Evolutionary conservation across 2,888 invertebrate species (phyloP), one percentile per base, ranked within the genome.

Genomic region (Drosophila aldrichi): DNA sequence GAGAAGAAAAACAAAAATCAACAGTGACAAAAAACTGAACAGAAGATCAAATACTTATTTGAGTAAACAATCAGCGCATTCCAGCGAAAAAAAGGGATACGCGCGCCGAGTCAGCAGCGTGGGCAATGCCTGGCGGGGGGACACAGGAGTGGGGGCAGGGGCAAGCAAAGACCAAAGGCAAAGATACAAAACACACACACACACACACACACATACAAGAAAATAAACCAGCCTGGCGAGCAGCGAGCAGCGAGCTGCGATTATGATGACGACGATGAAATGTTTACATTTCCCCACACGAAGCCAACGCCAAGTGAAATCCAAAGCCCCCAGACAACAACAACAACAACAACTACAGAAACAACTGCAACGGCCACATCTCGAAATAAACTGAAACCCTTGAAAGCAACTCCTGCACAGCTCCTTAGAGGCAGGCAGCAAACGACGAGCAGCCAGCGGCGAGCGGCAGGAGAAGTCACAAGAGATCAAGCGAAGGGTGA

Each of bases 241-340:
- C 69, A 49, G 48, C 16, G 52, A 38, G 52, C 52, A n/a, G 52
- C 56, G 63, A 55, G 51, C 67, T 46, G 71, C 71, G 77, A 81
- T 85, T 74, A 85, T 77, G 85, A 88, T 74, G 83, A 83, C 68
- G 81, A 81, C 88, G 74, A 75, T 77, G 77, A 80, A 80, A 80
- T 87, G 89, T 87, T 87, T 87, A 89, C 85, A 81, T 89, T 89
- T 87, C 89, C 87, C 88, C 87, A 87, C 89, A 75, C 86, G 77
- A 76, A 81, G 79, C 66, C 63, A 60, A 73, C 65, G 68, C 77
- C 74, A 76, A 76, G 79, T 76, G 77, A 86, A 78, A 84, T 86
- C 81, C 64, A 82, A 84, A 84, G 84, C 82, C 87, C 87, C 89
- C 82, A 77, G 73, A 44, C 44, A 57, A 36, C 44, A 34, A 20